These are phyloP conservation scores for Drosophila seguyi DNA, from an alignment of 1,140 invertebrate species.

Conservation along the genomic window DNA sequence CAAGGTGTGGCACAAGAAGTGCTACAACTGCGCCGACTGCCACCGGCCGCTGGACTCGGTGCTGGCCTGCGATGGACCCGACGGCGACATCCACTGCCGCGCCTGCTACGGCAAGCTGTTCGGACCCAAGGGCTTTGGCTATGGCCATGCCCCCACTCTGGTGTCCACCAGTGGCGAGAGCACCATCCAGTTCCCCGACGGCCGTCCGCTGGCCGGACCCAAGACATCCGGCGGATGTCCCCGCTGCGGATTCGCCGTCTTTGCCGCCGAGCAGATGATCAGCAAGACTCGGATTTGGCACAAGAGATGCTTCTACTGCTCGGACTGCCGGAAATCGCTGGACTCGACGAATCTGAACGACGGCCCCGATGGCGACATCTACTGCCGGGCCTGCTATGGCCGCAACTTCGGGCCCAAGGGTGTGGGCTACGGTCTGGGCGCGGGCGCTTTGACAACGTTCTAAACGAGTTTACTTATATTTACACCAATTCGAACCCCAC, in stretches of 20 bases:
- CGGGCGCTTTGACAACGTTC: conserved; percentile 94
- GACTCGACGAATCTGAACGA: conserved; percentile 97
- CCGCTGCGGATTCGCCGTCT: conserved; percentile 94
- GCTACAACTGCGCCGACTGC: conserved; percentile 96
- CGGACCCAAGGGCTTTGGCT: conserved; percentile 96
- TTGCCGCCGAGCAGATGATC: conserved; percentile 97
- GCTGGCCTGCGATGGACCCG: conserved; percentile 94
- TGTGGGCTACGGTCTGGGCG: conserved; percentile 95
- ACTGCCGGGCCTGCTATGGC: conserved; percentile 97
- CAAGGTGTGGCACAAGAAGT: conserved; percentile 97
- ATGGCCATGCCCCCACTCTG: conserved; percentile 93
- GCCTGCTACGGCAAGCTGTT: conserved; percentile 95
- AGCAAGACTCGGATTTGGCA: conserved; percentile 97
- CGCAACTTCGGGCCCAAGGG: conserved; percentile 97
- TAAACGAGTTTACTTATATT: conserved; percentile 84
- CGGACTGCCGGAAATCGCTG: conserved; percentile 95
- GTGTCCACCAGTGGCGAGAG: conserved; percentile 91
- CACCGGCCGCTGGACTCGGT: conserved; percentile 97
- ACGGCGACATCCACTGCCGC: conserved; percentile 94
- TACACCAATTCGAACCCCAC: conserved; percentile 33
- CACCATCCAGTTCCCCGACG: conserved; percentile 88
- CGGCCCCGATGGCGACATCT: conserved; percentile 96
- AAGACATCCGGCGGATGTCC: conserved; percentile 89
- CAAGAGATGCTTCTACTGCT: conserved; percentile 97
- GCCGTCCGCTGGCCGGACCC: conserved; percentile 86